A percentile compares a stretch with the other conserved stretches of the same genome.
Evolutionary conservation across 1,140 invertebrate genomes (phyloP).

Genomic region (honey bee (Apis mellifera)): DNA sequence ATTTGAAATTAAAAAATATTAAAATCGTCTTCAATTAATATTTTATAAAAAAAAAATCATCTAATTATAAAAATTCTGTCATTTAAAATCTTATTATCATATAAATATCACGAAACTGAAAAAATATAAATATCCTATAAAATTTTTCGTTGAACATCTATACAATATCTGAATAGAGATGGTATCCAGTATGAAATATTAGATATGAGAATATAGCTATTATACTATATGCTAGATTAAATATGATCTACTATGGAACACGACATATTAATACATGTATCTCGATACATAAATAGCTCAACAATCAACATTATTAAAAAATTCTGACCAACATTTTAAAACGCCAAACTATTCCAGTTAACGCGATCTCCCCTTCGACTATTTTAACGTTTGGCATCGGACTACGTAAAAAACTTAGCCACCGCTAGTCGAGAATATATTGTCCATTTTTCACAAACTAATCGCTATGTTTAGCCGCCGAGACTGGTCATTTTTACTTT

Average conservation of each 20-base stretch:
- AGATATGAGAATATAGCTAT: too few relatives aligned
- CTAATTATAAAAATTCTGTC: too few relatives aligned
- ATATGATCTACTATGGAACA: too few relatives aligned
- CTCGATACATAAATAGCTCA: too few relatives aligned
- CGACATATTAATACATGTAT: not conserved
- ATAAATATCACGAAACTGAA: not conserved
- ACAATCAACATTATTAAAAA: not conserved
- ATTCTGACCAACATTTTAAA: not conserved
- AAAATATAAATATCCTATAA: not conserved
- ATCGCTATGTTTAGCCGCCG: not conserved
- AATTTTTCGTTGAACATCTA: too few relatives aligned
- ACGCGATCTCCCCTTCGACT: conserved; percentile 19
- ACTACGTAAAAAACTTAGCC: not conserved
- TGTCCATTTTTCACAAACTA: conserved; percentile 14
- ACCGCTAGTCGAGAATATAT: conserved; percentile 16
- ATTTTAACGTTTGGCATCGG: conserved; percentile 22
- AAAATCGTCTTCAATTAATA: too few relatives aligned
- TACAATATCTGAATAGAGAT: too few relatives aligned
- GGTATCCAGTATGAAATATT: too few relatives aligned
- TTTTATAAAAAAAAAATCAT: too few relatives aligned
- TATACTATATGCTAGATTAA: too few relatives aligned
- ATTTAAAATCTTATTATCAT: not conserved
- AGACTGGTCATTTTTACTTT: conserved; percentile 28
- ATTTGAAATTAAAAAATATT: too few relatives aligned
- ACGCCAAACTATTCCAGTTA: not conserved